Evolutionary conservation across 2,113 vertebrate species (phyloP).

Genomic region (Xerus inauris): DNA sequence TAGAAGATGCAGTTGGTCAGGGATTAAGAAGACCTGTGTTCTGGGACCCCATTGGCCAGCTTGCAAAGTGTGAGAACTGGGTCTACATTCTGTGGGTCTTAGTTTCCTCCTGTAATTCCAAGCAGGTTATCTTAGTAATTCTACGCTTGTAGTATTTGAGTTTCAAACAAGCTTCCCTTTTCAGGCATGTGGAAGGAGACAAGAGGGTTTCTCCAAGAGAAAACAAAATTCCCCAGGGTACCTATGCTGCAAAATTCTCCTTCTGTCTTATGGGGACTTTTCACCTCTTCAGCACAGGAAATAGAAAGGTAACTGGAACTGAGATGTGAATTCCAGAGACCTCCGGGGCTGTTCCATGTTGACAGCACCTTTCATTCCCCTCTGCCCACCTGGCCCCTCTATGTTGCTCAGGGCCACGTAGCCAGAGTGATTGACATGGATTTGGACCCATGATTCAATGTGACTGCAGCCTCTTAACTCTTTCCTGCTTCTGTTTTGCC

Average conservation of each 20-base stretch:
- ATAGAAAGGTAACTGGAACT: not conserved
- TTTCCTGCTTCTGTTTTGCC: not conserved
- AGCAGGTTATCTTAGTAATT: not conserved
- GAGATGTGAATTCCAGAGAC: not conserved
- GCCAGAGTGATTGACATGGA: not conserved
- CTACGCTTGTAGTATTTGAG: not conserved
- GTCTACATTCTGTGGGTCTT: not conserved
- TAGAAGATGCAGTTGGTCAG: not conserved
- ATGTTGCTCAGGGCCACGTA: not conserved
- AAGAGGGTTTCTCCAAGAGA: conserved; percentile 52
- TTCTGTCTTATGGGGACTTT: not conserved
- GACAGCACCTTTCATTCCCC: not conserved
- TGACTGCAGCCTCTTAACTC: not conserved
- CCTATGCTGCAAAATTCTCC: not conserved
- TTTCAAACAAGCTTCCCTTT: conserved; percentile 62
- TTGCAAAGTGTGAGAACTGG: not conserved
- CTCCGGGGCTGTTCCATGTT: too few relatives aligned
- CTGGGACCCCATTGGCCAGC: not conserved
- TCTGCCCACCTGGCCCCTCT: not conserved
- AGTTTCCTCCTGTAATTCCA: conserved; percentile 23
- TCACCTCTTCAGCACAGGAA: not conserved
- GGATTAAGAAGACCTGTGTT: not conserved
- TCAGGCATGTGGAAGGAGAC: not conserved
- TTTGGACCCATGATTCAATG: not conserved
- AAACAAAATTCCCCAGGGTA: conserved; percentile 31